Evolutionary conservation across 2,797 vertebrate genomes (phyloP).

Genomic region (Xyrichtys novacula): DNA sequence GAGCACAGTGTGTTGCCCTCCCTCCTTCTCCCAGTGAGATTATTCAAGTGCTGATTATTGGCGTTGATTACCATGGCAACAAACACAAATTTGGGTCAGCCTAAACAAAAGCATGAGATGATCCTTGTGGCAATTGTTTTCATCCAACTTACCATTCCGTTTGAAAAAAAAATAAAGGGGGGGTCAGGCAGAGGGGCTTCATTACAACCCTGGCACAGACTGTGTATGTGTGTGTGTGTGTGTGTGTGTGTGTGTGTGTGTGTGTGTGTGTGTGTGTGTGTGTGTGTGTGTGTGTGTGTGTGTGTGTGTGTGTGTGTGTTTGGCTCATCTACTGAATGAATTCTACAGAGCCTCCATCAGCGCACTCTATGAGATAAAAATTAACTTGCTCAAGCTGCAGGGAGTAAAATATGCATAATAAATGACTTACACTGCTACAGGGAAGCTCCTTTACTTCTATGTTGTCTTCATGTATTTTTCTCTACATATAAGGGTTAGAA

Average conservation of each 20-base stretch:
- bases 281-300: neutral
- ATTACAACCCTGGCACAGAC: neutral
- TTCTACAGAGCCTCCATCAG: slow-evolving; percentile 2
- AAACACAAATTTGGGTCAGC: slow-evolving; percentile 62
- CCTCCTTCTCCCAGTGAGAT: slow-evolving; percentile 16
- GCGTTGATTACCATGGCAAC: slow-evolving; percentile 66
- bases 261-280: neutral
- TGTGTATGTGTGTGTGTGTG: neutral
- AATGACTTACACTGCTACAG: slow-evolving; percentile 4
- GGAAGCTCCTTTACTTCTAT: neutral
- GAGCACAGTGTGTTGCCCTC: slow-evolving; percentile 8
- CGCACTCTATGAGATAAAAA: slow-evolving; percentile 15
- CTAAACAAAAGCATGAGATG: slow-evolving; percentile 46
- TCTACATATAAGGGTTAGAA: neutral
- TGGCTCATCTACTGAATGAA: neutral
- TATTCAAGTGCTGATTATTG: slow-evolving; percentile 46
- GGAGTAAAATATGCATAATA: slow-evolving; percentile 23
- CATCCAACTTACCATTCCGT: slow-evolving; percentile 22
- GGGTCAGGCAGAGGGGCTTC: neutral
- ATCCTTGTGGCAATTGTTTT: slow-evolving; percentile 40
- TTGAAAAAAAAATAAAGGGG: slow-evolving; percentile 4
- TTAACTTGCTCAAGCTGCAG: slow-evolving; percentile 17
- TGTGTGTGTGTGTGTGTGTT: neutral
- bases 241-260: no score
- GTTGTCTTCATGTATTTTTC: neutral